Base-by-base conservation (phyloP, 2,888 invertebrate genomes). In the Rhopalosiphum nymphaeae region DNA sequence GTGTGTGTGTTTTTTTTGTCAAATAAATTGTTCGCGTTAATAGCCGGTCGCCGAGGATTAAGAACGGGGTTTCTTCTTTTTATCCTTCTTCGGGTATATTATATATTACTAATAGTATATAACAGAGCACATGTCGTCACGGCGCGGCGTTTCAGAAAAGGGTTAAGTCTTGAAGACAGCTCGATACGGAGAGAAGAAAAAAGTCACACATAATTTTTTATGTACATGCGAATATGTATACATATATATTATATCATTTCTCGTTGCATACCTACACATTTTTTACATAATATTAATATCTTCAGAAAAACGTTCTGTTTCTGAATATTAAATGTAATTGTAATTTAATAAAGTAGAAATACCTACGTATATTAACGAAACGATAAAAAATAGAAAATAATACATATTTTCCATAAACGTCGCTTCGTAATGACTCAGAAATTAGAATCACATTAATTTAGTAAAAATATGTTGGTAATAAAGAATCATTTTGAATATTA, bases 1-100 rank as follows among this genome's bases (percentile, higher is more conserved):
- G 90, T n/a, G n/a, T 46, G n/a, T n/a, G n/a, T 44, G 89, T 90
- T 91, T 91, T 91, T 91, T 49, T 91, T 91, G 42, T 57, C 78
- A 78, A 78, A 78, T 88, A 88, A 88, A 36, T 88, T 88, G 49
- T 53, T 88, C 25, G 88, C 53, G 36, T 78, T 78, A 36, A 89
- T 42, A 89, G 42, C 42, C 42, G 89, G 56, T 57, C 44, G 16
- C 78, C 42, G 89, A 57, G 29, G 42, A 56, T 56, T 57, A 78
- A 78, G 56, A 56, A 85, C 42, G 26, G 36, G 21, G 84, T 84
- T 86, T 86, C 36, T 36, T 36, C 78, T 78, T 78, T 78, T 78
- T 42, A 78, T 78, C 78, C 78, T 36, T 78, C 36, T 78, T 21
- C 36, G 78, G 36, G 36, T 61, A 29, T 13, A 78, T 36, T 67